Evolutionary conservation across 1,140 invertebrate species (phyloP).

Genomic region (Holotrichia oblita): DNA sequence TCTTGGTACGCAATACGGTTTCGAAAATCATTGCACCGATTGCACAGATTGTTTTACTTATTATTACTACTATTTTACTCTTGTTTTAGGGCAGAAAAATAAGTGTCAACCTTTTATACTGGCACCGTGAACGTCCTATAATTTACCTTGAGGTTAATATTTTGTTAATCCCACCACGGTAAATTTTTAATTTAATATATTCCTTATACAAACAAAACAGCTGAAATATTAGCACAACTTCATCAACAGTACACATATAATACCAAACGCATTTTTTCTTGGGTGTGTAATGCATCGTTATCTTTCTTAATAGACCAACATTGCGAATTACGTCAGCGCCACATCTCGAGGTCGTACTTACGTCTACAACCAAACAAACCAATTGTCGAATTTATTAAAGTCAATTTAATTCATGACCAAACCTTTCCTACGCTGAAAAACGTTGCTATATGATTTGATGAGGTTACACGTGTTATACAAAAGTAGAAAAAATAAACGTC

Average conservation of each 20-base stretch:
- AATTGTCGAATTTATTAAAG: slow-evolving; percentile 30
- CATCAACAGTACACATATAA: neutral
- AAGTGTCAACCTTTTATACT: too few relatives aligned
- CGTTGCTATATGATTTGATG: neutral
- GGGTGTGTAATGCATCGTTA: slow-evolving; percentile 31
- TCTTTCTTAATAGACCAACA: slow-evolving; percentile 22
- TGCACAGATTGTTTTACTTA: too few relatives aligned
- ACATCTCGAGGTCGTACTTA: slow-evolving; percentile 25
- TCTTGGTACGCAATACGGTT: too few relatives aligned
- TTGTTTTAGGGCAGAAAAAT: too few relatives aligned
- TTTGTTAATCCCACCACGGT: neutral
- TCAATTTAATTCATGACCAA: slow-evolving; percentile 25
- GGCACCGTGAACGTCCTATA: neutral
- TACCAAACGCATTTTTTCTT: neutral
- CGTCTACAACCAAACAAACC: slow-evolving; percentile 13
- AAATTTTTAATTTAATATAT: too few relatives aligned
- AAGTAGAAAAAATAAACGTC: neutral
- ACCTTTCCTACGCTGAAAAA: neutral
- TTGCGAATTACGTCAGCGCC: slow-evolving; percentile 13
- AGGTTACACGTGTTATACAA: neutral
- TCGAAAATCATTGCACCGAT: too few relatives aligned
- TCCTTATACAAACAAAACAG: neutral
- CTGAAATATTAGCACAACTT: neutral
- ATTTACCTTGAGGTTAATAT: neutral
- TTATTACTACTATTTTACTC: too few relatives aligned